These are phyloP conservation scores for Nesogale talazaci DNA, from an alignment of 2,113 vertebrate species.

Conservation along the genomic window DNA sequence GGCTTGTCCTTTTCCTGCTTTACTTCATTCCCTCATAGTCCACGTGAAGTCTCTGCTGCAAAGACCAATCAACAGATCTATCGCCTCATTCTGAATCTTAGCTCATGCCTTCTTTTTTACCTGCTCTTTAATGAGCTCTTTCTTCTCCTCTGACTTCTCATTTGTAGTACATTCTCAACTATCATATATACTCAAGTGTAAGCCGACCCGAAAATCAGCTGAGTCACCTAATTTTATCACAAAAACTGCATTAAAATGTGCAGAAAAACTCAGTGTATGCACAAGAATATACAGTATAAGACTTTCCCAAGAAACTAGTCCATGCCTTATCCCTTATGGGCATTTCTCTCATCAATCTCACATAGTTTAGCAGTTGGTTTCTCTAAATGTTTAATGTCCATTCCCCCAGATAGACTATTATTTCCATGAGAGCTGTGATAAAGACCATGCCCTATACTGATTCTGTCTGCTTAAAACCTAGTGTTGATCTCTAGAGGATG, in stretches of 20 bases:
- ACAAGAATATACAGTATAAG: not conserved
- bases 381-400: slow-evolving; percentile 22
- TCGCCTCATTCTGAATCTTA: slow-evolving; percentile 15
- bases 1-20: not conserved
- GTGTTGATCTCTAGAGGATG: not conserved
- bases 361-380: not conserved
- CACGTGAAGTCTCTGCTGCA: slow-evolving; percentile 13
- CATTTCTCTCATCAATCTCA: slow-evolving; percentile 47
- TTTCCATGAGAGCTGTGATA: slow-evolving; percentile 24
- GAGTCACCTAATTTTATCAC: too few species aligned
- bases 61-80: not conserved
- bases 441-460: not conserved
- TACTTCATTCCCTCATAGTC: not conserved
- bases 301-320: slow-evolving; percentile 37
- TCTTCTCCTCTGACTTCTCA: slow-evolving; percentile 18
- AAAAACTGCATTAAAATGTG: too few species aligned
- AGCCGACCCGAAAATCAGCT: too few species aligned
- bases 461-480: not conserved
- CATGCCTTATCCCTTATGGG: slow-evolving; percentile 23
- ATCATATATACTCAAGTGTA: too few species aligned
- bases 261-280: too few species aligned
- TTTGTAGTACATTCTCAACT: slow-evolving; percentile 11
- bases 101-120: not conserved
- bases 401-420: not conserved
- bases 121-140: slow-evolving; percentile 45